Evolutionary conservation across 2,888 invertebrate genomes (phyloP).

Genomic region (Polydrusus pterygomalis): DNA sequence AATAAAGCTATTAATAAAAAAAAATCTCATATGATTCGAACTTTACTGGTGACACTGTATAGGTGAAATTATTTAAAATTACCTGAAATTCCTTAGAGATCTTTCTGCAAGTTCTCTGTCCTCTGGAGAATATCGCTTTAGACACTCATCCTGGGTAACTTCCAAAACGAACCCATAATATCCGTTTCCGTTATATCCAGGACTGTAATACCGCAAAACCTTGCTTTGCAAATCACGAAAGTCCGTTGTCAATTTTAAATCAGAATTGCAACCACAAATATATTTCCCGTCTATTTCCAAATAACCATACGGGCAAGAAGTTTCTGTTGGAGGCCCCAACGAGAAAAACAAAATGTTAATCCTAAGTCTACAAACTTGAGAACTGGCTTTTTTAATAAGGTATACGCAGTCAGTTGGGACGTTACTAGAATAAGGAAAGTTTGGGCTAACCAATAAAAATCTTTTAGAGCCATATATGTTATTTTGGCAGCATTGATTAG

Average conservation of each 20-base stretch:
- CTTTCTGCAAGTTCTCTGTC: slow-evolving; percentile 15
- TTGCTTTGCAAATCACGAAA: slow-evolving; percentile 70
- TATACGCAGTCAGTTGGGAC: slow-evolving; percentile 73
- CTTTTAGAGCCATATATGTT: slow-evolving; percentile 70
- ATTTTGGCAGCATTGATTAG: slow-evolving; percentile 69
- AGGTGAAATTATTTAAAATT: not conserved
- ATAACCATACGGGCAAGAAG: slow-evolving; percentile 72
- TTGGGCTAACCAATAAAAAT: slow-evolving; percentile 75
- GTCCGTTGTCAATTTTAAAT: slow-evolving; percentile 67
- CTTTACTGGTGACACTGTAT: not conserved
- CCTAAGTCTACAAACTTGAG: slow-evolving; percentile 74
- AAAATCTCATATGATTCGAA: too few species aligned
- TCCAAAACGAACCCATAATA: slow-evolving; percentile 75
- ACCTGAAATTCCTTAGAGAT: slow-evolving; percentile 30
- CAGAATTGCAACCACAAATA: slow-evolving; percentile 76
- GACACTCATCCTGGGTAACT: slow-evolving; percentile 75
- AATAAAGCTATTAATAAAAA: too few species aligned
- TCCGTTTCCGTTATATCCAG: slow-evolving; percentile 68
- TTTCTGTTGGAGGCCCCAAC: slow-evolving; percentile 70
- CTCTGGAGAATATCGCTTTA: slow-evolving; percentile 64
- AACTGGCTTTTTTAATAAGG: slow-evolving; percentile 72
- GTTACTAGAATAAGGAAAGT: slow-evolving; percentile 73
- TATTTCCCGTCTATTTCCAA: slow-evolving; percentile 76
- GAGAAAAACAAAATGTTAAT: slow-evolving; percentile 76
- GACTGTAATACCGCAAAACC: slow-evolving; percentile 71